Conservation (phyloP, 2,888 invertebrate species). For the Nysson spinosus region DNA sequence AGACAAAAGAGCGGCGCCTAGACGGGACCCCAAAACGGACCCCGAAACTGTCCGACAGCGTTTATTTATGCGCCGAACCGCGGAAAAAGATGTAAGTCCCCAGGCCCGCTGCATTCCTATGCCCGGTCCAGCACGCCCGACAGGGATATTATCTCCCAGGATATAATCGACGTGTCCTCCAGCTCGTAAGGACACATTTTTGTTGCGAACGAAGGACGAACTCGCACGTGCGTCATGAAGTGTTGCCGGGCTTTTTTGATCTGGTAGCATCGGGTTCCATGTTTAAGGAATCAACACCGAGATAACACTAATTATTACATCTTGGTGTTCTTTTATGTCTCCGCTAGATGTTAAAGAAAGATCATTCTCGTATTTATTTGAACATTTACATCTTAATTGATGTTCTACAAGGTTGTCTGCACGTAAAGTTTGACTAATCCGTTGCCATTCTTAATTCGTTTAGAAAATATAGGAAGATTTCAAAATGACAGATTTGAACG, state of each 20-base stretch:
- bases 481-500: too few species aligned
- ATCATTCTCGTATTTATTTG: neutral
- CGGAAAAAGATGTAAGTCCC: constrained; percentile 77
- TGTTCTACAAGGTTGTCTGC: neutral
- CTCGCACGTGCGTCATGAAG: constrained; percentile 16
- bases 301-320: too few species aligned
- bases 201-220: constrained; percentile 25
- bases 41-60: constrained; percentile 70
- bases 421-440: too few species aligned
- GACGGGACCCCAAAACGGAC: constrained; percentile 56
- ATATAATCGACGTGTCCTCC: constrained; percentile 67
- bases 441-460: too few species aligned
- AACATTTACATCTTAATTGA: neutral
- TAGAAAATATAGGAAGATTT: too few species aligned
- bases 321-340: too few species aligned
- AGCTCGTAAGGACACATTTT: constrained; percentile 52
- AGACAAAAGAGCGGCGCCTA: constrained; percentile 77
- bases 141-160: constrained; percentile 63
- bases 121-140: constrained; percentile 66
- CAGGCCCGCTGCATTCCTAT: constrained; percentile 70
- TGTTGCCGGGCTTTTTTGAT: constrained; percentile 7
- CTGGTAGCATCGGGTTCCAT: too few species aligned
- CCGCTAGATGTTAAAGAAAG: neutral
- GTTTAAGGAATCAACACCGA: too few species aligned
- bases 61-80: constrained; percentile 76